These are phyloP conservation scores for Taenioides sp. DNA, from an alignment of 2,797 vertebrate species.

Conservation along the genomic window DNA sequence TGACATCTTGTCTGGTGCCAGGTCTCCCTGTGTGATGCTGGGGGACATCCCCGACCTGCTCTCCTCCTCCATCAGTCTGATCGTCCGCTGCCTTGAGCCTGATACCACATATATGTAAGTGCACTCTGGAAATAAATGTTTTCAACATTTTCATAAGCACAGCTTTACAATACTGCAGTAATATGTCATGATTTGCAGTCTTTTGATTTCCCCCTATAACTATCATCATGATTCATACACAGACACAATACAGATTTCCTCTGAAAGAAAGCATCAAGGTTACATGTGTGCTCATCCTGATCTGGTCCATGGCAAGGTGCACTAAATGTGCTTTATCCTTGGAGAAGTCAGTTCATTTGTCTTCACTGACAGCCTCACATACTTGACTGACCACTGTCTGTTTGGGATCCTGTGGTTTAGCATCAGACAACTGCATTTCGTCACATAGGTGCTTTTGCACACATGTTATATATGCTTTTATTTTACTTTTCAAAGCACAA, in stretches of 20 bases:
- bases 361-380: conserved; percentile 2
- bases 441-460: neutral
- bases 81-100: conserved; percentile 91
- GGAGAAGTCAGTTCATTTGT: conserved; percentile 3
- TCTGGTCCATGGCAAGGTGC: neutral
- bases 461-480: neutral
- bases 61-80: conserved; percentile 89
- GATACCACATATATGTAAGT: conserved; percentile 97
- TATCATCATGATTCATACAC: neutral
- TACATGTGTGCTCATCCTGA: neutral
- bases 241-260: neutral
- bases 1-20: conserved; percentile 94
- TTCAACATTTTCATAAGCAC: neutral
- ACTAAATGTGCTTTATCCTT: neutral
- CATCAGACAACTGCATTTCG: neutral
- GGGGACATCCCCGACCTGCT: conserved; percentile 91
- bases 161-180: neutral
- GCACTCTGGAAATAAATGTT: neutral
- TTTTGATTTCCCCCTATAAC: neutral
- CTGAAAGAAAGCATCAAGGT: neutral
- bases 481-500: conserved; percentile 86
- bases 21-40: conserved; percentile 96
- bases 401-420: neutral
- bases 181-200: neutral
- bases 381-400: conserved; percentile 3